A percentile compares a stretch with the other conserved stretches of the same genome.
Conservation (phyloP, 2,113 vertebrate species). For the Anolis carolinensis region DNA sequence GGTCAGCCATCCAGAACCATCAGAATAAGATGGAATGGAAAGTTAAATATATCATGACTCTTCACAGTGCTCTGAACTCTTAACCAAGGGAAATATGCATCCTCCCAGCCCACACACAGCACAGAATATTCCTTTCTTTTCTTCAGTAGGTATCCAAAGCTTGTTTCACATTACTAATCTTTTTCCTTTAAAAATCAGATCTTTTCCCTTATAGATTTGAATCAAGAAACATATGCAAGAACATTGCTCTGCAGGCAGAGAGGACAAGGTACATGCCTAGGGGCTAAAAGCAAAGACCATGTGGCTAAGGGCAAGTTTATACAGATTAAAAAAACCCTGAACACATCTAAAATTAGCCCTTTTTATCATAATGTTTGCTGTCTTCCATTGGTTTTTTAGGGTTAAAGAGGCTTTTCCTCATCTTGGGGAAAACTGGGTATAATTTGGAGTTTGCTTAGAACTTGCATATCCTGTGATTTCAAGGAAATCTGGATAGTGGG, state of each 20-base stretch:
- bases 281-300: background rate
- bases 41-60: background rate
- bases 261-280: background rate
- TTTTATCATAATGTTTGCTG: too few relatives aligned
- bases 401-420: too few relatives aligned
- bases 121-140: background rate
- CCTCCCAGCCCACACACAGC: too few relatives aligned
- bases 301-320: too few relatives aligned
- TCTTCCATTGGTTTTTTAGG: too few relatives aligned
- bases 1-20: background rate
- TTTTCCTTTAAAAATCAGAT: background rate
- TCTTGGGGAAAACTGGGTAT: too few relatives aligned
- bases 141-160: background rate
- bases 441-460: too few relatives aligned
- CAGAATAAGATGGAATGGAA: background rate
- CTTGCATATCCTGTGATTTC: too few relatives aligned
- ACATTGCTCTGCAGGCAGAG: background rate
- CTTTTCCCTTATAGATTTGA: background rate
- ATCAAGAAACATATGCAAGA: background rate
- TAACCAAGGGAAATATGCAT: background rate
- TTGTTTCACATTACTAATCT: background rate
- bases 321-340: too few relatives aligned
- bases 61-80: background rate
- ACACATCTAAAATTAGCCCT: too few relatives aligned
- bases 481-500: too few relatives aligned